Percentiles rank a stretch among this genome's conserved stretches.
These are phyloP conservation scores for Nymphalis c-album DNA, from an alignment of 2,888 invertebrate genomes.

Conservation along the genomic window DNA sequence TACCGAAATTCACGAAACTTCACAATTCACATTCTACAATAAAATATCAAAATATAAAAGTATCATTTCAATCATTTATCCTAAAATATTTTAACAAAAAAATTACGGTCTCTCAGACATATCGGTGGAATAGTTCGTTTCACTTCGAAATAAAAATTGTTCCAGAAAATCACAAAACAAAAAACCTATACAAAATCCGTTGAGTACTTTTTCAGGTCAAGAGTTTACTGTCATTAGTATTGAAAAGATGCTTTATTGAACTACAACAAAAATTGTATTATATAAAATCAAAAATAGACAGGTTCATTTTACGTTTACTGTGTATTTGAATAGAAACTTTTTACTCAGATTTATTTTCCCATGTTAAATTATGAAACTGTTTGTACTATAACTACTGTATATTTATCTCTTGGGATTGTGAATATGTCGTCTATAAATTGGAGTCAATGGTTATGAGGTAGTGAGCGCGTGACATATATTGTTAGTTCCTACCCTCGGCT, in stretches of 20 bases:
- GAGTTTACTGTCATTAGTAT: constrained; percentile 7
- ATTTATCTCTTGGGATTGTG: constrained; percentile 45
- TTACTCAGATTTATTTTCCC: constrained; percentile 3
- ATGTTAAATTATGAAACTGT: constrained; percentile 5
- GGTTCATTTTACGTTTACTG: not conserved
- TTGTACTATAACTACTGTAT: constrained; percentile 25
- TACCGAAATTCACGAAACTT: constrained; percentile 6
- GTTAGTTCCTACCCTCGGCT: constrained; percentile 49
- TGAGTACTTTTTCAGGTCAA: constrained; percentile 9
- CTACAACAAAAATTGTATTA: not conserved
- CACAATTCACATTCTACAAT: constrained; percentile 1
- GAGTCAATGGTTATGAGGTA: constrained; percentile 70
- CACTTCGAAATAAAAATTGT: constrained; percentile 17
- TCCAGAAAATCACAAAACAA: constrained; percentile 10
- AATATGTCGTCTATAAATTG: constrained; percentile 63
- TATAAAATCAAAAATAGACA: not conserved
- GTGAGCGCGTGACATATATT: constrained; percentile 69
- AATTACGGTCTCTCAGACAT: constrained; percentile 19
- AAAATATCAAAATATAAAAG: constrained; percentile 21
- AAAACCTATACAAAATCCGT: constrained; percentile 11
- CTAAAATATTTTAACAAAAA: constrained; percentile 29
- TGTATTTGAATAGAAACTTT: constrained; percentile 2
- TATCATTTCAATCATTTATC: constrained; percentile 23
- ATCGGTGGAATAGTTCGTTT: constrained; percentile 19
- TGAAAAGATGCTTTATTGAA: constrained; percentile 9